Evolutionary conservation across 2,888 invertebrate genomes (phyloP).

Genomic region (Drosophila seclusa): DNA sequence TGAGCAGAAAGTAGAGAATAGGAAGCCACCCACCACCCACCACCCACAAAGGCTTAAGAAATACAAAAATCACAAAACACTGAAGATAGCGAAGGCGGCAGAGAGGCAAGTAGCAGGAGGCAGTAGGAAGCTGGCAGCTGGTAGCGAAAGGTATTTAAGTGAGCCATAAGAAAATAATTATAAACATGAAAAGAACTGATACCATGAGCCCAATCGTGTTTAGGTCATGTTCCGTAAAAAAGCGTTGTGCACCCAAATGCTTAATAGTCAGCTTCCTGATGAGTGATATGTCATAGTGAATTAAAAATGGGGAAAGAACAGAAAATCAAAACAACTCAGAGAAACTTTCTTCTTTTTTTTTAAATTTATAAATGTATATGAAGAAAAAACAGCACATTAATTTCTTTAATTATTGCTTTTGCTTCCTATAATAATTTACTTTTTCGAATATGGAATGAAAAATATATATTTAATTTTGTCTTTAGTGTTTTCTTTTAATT

Average conservation of each 20-base stretch:
- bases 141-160: slow-evolving; percentile 51
- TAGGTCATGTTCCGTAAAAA: slow-evolving; percentile 18
- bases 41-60: slow-evolving; percentile 64
- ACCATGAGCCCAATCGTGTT: slow-evolving; percentile 20
- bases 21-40: not conserved
- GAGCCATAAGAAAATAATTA: slow-evolving; percentile 72
- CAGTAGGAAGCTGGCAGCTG: slow-evolving; percentile 20
- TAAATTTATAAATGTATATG: not conserved
- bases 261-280: not conserved
- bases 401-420: not conserved
- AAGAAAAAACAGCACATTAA: not conserved
- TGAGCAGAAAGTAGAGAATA: not conserved
- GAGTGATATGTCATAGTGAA: not conserved
- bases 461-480: not conserved
- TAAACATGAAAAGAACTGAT: slow-evolving; percentile 59
- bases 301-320: not conserved
- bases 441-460: not conserved
- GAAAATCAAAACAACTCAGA: not conserved
- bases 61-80: slow-evolving; percentile 76
- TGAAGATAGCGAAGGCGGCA: slow-evolving; percentile 24
- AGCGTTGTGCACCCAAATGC: slow-evolving; percentile 20
- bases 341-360: not conserved
- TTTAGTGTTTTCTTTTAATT: not conserved
- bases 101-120: not conserved
- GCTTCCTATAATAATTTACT: not conserved